Percentiles rank a stretch among this genome's conserved stretches.
Conservation (phyloP, 2,888 invertebrate species). For the Archips xylosteana region DNA sequence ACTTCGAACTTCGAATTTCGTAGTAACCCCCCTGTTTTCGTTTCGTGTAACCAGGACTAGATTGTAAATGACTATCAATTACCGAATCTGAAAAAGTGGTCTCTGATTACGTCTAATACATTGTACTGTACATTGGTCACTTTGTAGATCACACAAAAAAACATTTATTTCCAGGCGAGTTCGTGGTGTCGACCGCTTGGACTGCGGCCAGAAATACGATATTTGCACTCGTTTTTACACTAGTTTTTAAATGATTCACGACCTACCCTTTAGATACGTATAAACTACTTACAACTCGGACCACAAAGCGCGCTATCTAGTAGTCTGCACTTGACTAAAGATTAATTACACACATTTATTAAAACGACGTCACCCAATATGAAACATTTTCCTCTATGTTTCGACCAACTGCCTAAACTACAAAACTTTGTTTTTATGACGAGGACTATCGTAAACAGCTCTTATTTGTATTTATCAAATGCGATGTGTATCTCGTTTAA, state of each 20-base stretch:
- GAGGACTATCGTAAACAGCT: neutral
- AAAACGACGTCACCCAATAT: neutral
- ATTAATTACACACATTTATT: constrained; percentile 23
- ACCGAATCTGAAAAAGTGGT: no score
- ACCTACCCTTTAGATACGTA: constrained; percentile 5
- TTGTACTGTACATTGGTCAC: no score
- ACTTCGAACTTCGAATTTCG: no score
- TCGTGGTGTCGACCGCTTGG: constrained; percentile 59
- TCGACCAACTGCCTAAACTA: neutral
- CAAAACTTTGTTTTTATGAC: constrained; percentile 15
- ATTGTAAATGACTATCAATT: no score
- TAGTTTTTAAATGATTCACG: constrained; percentile 58
- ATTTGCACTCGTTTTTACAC: constrained; percentile 56
- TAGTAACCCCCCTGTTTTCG: no score
- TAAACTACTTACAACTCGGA: constrained; percentile 8
- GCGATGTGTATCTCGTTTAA: constrained; percentile 26
- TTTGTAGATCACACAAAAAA: constrained; percentile 31
- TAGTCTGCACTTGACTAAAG: constrained; percentile 6
- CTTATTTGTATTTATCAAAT: constrained; percentile 32
- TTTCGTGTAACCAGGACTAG: no score
- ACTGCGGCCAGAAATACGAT: constrained; percentile 56
- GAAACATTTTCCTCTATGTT: constrained; percentile 23
- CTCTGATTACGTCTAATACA: no score
- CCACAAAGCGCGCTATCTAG: constrained; percentile 24
- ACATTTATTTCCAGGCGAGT: constrained; percentile 51